Evolutionary conservation across 2,797 vertebrate genomes (phyloP), one percentile per base, ranked within the genome.

Genomic region (Remorina albescens): DNA sequence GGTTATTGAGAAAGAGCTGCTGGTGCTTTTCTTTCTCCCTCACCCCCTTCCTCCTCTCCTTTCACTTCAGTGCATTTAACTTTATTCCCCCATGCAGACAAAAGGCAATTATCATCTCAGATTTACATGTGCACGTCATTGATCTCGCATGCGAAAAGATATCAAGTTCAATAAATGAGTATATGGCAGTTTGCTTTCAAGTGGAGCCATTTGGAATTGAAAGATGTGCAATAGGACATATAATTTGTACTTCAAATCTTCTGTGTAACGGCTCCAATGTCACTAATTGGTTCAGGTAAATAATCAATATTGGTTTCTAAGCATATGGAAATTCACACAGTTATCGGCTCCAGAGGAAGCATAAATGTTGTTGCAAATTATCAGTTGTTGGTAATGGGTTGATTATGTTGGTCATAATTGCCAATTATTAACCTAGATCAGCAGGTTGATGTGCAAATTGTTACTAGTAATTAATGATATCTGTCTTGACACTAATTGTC

Each of bases 101-200:
- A 95, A 96, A 95, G 93, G 92, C 95, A 96, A 95, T 97, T 95
- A 96, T 95, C 93, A 90, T 92, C 88, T 94, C 92, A 93, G 93
- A 96, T 96, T 97, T 96, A 96, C 95, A 96, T 95, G 95, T 92
- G 94, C 89, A 93, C 94, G 93, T 95, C 93, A 90, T 92, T 95
- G 95, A 96, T 95, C 95, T 94, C 93, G 91, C 95, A 93, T 95
- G 94, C 95, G 93, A 94, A 94, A 92, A 94, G 94, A 94, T 95
- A 95, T 96, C 94, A 95, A 96, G 94, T 96, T 94, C 91, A 92
- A 95, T 94, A 93, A 95, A 94, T 94, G 95, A 96, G 95, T 95
- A 94, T 95, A 94, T 94, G 92, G 93, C 71, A 80, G 88, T 94
- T 95, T 94, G 91, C 89, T 92, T 92, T 93, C 92, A 92, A 91